Evolutionary conservation across 2,888 invertebrate genomes (phyloP).

Genomic region (Agrilus cyanescens): DNA sequence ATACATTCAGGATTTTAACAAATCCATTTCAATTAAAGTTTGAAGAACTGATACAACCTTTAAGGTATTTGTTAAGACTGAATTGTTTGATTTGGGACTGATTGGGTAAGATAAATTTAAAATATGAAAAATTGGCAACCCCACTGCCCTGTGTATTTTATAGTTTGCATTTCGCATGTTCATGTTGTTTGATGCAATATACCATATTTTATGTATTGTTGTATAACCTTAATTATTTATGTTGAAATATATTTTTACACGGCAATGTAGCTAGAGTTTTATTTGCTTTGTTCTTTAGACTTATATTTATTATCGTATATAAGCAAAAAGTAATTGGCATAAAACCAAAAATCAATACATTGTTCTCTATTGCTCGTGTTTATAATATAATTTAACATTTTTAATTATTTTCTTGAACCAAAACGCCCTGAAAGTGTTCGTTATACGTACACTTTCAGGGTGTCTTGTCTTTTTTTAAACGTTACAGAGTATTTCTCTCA

Average conservation of each 20-base stretch:
- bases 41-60: conserved; percentile 11
- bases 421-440: too few relatives aligned
- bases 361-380: too few relatives aligned
- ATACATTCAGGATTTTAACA: too few relatives aligned
- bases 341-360: conserved; percentile 1
- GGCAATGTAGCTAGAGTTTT: conserved; percentile 37
- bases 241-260: conserved; percentile 40
- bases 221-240: conserved; percentile 36
- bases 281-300: conserved; percentile 30
- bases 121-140: conserved; percentile 36
- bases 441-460: too few relatives aligned
- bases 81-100: conserved; percentile 31
- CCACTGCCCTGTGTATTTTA: conserved; percentile 30
- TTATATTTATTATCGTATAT: not conserved
- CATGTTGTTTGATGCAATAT: conserved; percentile 39
- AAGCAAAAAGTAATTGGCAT: not conserved
- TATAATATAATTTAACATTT: too few relatives aligned
- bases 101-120: conserved; percentile 24
- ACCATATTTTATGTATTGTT: conserved; percentile 39
- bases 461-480: too few relatives aligned
- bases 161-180: conserved; percentile 37
- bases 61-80: conserved; percentile 22
- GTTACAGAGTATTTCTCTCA: too few relatives aligned
- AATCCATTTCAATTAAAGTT: too few relatives aligned
- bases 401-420: too few relatives aligned